These are phyloP conservation scores for Dolomedes plantarius DNA, from an alignment of 2,888 invertebrate species.

Conservation along the genomic window DNA sequence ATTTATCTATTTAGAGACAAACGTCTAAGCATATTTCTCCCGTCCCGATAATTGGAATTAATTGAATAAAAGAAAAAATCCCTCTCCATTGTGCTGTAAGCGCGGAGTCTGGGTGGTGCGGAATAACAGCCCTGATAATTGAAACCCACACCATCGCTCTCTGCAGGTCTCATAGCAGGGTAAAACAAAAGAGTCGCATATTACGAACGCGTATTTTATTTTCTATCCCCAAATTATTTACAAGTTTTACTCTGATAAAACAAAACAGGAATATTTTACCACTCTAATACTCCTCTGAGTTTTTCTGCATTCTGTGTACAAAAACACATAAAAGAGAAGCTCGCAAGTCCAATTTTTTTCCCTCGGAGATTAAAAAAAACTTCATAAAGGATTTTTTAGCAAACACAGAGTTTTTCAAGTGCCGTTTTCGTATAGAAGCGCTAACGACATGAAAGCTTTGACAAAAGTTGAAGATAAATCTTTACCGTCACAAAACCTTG, in stretches of 20 bases:
- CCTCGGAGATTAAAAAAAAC: constrained; percentile 10
- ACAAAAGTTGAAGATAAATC: constrained; percentile 28
- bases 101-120: neutral
- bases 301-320: constrained; percentile 23
- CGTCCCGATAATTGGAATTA: no score
- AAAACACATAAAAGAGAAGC: constrained; percentile 22
- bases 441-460: constrained; percentile 37
- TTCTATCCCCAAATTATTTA: neutral
- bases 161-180: no score
- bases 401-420: constrained; percentile 38
- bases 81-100: no score
- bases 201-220: neutral
- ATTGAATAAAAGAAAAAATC: no score
- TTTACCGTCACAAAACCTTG: constrained; percentile 15
- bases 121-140: neutral
- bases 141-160: neutral
- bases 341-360: constrained; percentile 2
- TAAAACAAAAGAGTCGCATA: neutral
- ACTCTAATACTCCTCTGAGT: constrained; percentile 13
- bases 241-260: constrained; percentile 14
- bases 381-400: constrained; percentile 14
- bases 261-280: constrained; percentile 7
- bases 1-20: no score
- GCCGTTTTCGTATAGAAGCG: constrained; percentile 22
- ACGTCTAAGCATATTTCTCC: no score